A percentile compares a stretch with the other conserved stretches of the same genome.
phyloP scores from a whole-genome alignment of 2,113 vertebrate species.

The Semnornis frantzii region DNA sequence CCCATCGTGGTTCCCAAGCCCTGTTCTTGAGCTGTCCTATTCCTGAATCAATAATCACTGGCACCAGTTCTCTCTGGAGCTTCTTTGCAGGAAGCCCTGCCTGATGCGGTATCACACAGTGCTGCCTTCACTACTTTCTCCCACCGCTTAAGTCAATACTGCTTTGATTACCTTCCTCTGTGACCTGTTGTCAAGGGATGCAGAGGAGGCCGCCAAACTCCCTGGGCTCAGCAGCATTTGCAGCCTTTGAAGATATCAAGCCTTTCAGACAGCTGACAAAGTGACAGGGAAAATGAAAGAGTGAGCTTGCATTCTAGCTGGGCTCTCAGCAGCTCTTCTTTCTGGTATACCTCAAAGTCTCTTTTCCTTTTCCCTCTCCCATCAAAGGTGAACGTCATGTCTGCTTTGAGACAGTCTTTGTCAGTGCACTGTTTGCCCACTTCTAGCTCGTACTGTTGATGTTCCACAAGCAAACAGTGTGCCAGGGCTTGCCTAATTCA shows the following conservation, averaged over 20 bases:
- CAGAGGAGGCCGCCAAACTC: neutral
- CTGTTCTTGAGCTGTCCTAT: neutral
- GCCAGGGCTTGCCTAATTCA: neutral
- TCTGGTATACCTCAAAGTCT: neutral
- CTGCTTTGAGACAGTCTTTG: neutral
- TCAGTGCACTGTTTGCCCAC: neutral
- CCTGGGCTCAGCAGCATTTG: neutral
- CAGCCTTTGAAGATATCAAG: neutral
- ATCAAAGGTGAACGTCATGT: neutral
- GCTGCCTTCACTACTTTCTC: neutral
- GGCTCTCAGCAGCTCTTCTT: neutral
- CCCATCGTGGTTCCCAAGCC: neutral
- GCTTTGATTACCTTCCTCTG: neutral
- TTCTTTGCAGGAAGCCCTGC: neutral
- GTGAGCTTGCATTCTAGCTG: neutral
- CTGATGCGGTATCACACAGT: neutral
- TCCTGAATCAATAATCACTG: constrained; percentile 13
- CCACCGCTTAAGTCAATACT: neutral
- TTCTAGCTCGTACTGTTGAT: neutral
- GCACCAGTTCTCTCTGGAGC: neutral
- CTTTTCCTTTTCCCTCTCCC: neutral
- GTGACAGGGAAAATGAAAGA: neutral
- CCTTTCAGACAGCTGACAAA: accelerated
- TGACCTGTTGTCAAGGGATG: neutral
- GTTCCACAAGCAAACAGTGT: neutral